Evolutionary conservation across 2,888 invertebrate genomes (phyloP).

Genomic region (Alitta virens): DNA sequence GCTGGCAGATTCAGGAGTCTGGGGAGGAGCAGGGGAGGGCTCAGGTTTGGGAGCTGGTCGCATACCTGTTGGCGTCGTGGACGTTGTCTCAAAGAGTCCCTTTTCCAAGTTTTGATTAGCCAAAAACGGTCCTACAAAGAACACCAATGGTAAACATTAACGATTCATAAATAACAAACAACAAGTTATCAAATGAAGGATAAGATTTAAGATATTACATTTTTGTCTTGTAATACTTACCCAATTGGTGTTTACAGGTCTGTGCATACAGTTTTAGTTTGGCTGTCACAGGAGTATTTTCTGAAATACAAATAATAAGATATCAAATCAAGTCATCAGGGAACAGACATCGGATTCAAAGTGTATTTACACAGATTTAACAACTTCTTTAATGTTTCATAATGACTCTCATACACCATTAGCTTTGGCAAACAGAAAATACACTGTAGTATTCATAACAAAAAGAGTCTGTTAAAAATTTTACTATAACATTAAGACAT

Average conservation of each 20-base stretch:
- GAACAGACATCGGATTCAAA: background rate
- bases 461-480: background rate
- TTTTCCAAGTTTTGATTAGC: constrained; percentile 74
- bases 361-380: no score
- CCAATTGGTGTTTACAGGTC: constrained; percentile 63
- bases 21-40: constrained; percentile 16
- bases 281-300: constrained; percentile 70
- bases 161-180: background rate
- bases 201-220: background rate
- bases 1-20: constrained; percentile 15
- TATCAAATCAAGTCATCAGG: background rate
- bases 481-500: no score
- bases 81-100: constrained; percentile 66
- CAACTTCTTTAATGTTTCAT: background rate
- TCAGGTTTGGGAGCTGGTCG: constrained; percentile 8
- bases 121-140: no score
- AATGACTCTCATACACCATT: background rate
- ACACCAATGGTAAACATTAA: constrained; percentile 55
- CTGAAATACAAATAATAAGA: constrained; percentile 46
- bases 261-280: constrained; percentile 85
- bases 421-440: background rate
- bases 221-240: no score
- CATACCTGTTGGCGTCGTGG: background rate
- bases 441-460: background rate
- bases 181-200: background rate